These are phyloP conservation scores for Dinocampus coccinellae DNA, from an alignment of 2,888 invertebrate species.

Conservation along the genomic window DNA sequence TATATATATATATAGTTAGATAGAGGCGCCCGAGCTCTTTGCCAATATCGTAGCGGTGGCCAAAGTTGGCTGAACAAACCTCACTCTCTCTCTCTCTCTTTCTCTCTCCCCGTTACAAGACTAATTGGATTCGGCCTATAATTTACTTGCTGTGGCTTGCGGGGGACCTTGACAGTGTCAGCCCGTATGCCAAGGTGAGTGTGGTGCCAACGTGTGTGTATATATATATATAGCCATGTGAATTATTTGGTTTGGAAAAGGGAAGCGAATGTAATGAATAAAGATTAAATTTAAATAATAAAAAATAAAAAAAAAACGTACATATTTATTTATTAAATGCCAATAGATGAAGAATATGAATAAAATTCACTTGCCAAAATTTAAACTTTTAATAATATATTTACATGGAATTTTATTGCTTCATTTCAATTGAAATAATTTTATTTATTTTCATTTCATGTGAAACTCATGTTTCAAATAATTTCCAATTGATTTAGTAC, in stretches of 20 bases:
- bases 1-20: not conserved
- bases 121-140: constrained; percentile 40
- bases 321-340: not conserved
- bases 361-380: not conserved
- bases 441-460: no score
- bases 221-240: not conserved
- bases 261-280: not conserved
- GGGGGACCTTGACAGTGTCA: constrained; percentile 34
- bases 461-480: no score
- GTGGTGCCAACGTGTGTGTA: not conserved
- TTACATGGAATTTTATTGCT: no score
- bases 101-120: constrained; percentile 25
- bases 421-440: no score
- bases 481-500: not conserved
- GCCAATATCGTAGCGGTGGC: constrained; percentile 34
- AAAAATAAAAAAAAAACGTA: not conserved
- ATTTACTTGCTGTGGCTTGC: constrained; percentile 38
- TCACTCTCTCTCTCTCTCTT: constrained; percentile 26
- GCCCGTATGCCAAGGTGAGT: constrained; percentile 27
- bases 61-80: constrained; percentile 38
- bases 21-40: constrained; percentile 29
- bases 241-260: not conserved
- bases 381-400: no score
- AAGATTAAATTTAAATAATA: not conserved
- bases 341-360: not conserved